These are phyloP conservation scores for Myrmecobius fasciatus DNA, from an alignment of 2,113 vertebrate genomes.

Conservation along the genomic window DNA sequence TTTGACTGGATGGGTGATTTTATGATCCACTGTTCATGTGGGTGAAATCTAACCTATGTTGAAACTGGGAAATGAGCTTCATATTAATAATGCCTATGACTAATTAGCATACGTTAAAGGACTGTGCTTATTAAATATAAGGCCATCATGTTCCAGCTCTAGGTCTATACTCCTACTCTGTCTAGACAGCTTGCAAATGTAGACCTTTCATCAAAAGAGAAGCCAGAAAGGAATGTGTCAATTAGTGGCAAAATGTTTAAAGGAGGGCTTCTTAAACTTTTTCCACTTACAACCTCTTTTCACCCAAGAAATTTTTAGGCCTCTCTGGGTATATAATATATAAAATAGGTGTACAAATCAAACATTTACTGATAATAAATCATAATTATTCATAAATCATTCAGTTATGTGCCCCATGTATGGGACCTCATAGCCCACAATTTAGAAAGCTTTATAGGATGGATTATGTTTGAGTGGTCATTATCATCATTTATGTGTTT, in stretches of 20 bases:
- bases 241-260: background rate
- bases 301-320: too few relatives aligned
- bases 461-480: background rate
- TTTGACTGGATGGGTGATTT: background rate
- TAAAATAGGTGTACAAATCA: too few relatives aligned
- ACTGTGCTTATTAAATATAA: background rate
- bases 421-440: too few relatives aligned
- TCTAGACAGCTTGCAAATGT: background rate
- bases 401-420: too few relatives aligned
- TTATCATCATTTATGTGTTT: background rate
- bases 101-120: background rate
- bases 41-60: background rate
- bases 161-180: background rate
- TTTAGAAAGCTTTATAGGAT: background rate
- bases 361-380: too few relatives aligned
- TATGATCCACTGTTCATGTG: background rate
- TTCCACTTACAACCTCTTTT: too few relatives aligned
- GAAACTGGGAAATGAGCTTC: background rate
- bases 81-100: background rate
- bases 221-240: background rate
- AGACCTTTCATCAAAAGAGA: background rate
- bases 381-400: too few relatives aligned
- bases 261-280: too few relatives aligned
- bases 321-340: too few relatives aligned
- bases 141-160: background rate